Conservation (phyloP, 1,140 invertebrate species). For the Papilio polytes region DNA sequence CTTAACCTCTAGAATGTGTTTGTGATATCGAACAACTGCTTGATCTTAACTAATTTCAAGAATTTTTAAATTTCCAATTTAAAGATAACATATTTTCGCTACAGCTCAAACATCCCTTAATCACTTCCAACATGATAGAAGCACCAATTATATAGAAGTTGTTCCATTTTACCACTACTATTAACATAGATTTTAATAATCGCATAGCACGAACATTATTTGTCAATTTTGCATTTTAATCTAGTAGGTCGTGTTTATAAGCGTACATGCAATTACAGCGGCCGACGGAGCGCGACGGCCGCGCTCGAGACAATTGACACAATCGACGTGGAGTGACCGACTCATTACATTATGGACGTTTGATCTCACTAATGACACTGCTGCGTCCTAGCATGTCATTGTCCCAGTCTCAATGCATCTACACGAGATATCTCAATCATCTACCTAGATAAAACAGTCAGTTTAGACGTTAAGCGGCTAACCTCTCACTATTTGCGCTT, state of each 20-base stretch:
- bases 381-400: constrained; percentile 2
- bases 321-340: constrained; percentile 44
- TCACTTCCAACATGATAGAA: neutral
- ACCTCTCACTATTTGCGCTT: neutral
- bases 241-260: constrained; percentile 9
- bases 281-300: constrained; percentile 42
- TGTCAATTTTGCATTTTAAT: constrained; percentile 17
- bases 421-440: constrained; percentile 1
- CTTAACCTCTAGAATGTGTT: constrained; percentile 47
- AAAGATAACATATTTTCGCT: neutral
- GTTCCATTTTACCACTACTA: neutral
- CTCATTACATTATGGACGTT: constrained; percentile 39
- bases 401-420: neutral
- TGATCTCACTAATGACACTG: constrained; percentile 34
- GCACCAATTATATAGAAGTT: neutral
- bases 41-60: neutral
- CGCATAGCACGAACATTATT: neutral
- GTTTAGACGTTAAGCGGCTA: neutral
- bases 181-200: neutral
- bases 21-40: constrained; percentile 32
- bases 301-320: constrained; percentile 40
- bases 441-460: neutral
- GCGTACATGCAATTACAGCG: constrained; percentile 40
- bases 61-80: neutral
- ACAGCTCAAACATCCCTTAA: too few species aligned